Percentiles rank a stretch among this genome's conserved stretches.
phyloP scores from a whole-genome alignment of 2,888 invertebrate genomes.

The Flexamia atlantica region DNA sequence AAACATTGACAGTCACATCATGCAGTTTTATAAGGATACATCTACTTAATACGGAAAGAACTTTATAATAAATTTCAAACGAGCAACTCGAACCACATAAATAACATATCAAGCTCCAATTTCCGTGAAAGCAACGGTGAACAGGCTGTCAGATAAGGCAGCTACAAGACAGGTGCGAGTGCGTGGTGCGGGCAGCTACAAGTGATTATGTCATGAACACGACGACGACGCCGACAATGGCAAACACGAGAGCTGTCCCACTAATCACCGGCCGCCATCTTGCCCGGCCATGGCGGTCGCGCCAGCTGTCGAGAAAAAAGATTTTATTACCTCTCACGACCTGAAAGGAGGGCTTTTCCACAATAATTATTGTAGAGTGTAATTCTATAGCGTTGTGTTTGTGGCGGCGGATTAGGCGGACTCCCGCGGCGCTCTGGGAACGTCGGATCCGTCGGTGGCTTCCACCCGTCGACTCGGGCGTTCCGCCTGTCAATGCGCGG shows the following conservation, averaged over 20 bases:
- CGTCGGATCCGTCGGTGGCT: not conserved
- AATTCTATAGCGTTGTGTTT: slow-evolving; percentile 62
- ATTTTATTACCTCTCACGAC: slow-evolving; percentile 61
- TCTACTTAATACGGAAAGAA: too few relatives aligned
- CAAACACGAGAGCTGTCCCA: slow-evolving; percentile 40
- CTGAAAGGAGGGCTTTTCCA: slow-evolving; percentile 54
- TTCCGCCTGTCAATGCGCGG: not conserved
- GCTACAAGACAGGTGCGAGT: slow-evolving; percentile 6
- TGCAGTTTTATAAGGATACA: too few relatives aligned
- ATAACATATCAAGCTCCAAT: not conserved
- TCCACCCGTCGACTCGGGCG: not conserved
- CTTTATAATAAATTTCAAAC: too few relatives aligned
- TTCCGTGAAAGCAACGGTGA: not conserved
- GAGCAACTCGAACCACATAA: too few relatives aligned
- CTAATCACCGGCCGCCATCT: slow-evolving; percentile 62
- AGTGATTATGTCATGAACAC: slow-evolving; percentile 41
- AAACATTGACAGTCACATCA: too few relatives aligned
- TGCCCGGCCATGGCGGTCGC: slow-evolving; percentile 56
- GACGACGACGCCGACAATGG: slow-evolving; percentile 29
- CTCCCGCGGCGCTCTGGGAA: not conserved
- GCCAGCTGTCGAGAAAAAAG: slow-evolving; percentile 56
- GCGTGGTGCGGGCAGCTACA: not conserved
- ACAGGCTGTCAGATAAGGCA: slow-evolving; percentile 13
- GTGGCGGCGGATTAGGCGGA: slow-evolving; percentile 50
- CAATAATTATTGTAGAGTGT: slow-evolving; percentile 60